These are phyloP conservation scores for Pediacus dermestoides DNA, from an alignment of 2,888 invertebrate genomes.

Conservation along the genomic window DNA sequence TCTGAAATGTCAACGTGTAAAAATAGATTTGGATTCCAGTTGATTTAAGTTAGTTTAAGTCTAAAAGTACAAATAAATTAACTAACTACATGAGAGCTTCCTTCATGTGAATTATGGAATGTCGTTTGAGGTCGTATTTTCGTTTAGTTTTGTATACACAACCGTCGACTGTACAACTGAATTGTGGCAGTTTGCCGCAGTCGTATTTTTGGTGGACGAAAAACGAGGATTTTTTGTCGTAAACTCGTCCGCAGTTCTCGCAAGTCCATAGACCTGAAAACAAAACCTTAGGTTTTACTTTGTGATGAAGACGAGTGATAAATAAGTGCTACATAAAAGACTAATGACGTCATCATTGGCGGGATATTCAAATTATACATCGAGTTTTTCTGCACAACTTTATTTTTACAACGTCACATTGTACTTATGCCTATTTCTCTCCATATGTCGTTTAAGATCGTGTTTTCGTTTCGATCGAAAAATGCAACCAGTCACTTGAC, in stretches of 20 bases:
- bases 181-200: conserved; percentile 32
- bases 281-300: conserved; percentile 7
- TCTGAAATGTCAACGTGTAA: neutral
- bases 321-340: conserved; percentile 22
- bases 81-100: conserved; percentile 3
- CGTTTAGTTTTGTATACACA: too few species aligned
- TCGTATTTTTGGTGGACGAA: conserved; percentile 57
- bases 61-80: neutral
- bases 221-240: conserved; percentile 69
- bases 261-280: conserved; percentile 20
- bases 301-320: conserved; percentile 22
- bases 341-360: too few species aligned
- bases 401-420: too few species aligned
- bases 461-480: conserved; percentile 79
- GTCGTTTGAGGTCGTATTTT: conserved; percentile 1
- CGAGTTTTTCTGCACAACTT: too few species aligned
- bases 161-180: too few species aligned
- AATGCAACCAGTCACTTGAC: conserved; percentile 15
- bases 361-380: too few species aligned
- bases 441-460: conserved; percentile 76
- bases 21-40: too few species aligned
- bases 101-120: neutral
- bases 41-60: too few species aligned
- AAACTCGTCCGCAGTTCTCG: conserved; percentile 36
- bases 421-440: too few species aligned